Evolutionary conservation across 2,888 invertebrate species (phyloP).

Genomic region (Drosophila anceps): DNA sequence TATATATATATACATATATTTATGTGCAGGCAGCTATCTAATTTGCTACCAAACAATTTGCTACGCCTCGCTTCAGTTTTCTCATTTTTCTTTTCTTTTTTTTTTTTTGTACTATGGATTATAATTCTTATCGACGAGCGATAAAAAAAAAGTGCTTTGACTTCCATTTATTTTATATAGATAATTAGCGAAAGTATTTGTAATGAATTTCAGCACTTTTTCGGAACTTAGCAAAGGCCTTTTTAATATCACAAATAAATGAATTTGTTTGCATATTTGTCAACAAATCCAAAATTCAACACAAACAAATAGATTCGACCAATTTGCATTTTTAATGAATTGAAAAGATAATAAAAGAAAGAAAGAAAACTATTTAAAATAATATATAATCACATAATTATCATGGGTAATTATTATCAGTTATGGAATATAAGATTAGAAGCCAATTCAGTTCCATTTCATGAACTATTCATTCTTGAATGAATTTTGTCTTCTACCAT

Average conservation of each 20-base stretch:
- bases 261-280: background rate
- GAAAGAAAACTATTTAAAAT: background rate
- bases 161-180: conserved; percentile 9
- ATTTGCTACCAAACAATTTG: conserved; percentile 1
- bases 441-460: background rate
- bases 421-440: background rate
- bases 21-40: background rate
- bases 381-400: background rate
- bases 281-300: background rate
- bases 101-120: background rate
- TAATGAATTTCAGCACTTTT: background rate
- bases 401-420: background rate
- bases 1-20: background rate
- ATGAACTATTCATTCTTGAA: background rate
- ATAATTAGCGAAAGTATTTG: background rate
- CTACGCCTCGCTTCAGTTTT: too few relatives aligned
- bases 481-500: background rate
- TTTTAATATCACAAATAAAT: background rate
- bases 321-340: conserved; percentile 5
- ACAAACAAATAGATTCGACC: background rate
- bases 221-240: background rate
- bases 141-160: conserved; percentile 25
- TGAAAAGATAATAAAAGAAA: background rate
- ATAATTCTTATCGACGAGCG: conserved; percentile 21
- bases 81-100: too few relatives aligned